Conservation (phyloP, 2,797 vertebrate genomes). For the Chrysocyon brachyurus region DNA sequence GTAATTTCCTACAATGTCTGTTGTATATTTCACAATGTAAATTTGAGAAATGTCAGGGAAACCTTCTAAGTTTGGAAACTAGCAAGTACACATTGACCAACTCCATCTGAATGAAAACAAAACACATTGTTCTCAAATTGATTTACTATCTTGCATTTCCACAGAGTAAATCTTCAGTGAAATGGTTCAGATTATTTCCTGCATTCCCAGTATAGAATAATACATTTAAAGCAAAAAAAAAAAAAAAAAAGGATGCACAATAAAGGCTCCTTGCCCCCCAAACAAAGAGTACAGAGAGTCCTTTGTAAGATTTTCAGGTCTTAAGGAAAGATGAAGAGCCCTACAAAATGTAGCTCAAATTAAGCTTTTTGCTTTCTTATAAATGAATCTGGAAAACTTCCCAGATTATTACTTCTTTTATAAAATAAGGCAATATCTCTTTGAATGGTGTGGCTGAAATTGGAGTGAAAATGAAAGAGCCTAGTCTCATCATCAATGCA, state of each 20-base stretch:
- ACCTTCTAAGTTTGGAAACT: neutral
- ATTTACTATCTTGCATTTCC: constrained; percentile 22
- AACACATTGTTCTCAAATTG: constrained; percentile 40
- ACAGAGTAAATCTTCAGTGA: constrained; percentile 17
- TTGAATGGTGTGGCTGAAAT: constrained; percentile 54
- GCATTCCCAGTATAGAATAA: neutral
- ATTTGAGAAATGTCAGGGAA: constrained; percentile 54
- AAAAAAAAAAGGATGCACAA: neutral
- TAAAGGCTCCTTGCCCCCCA: neutral
- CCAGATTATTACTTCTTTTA: constrained; percentile 64
- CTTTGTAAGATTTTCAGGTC: constrained; percentile 46
- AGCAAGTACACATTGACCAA: neutral
- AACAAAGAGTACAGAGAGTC: neutral
- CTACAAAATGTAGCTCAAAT: constrained; percentile 32
- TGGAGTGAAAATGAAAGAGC: constrained; percentile 7
- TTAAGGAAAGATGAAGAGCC: constrained; percentile 39
- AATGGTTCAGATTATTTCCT: constrained; percentile 22
- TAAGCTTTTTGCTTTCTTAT: constrained; percentile 57
- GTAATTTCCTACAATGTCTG: constrained; percentile 19
- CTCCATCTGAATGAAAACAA: neutral
- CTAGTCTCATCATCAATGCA: neutral
- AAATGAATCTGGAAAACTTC: constrained; percentile 76
- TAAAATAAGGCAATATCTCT: neutral
- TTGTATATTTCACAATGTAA: constrained; percentile 55
- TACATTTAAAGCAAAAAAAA: constrained; percentile 40